Evolutionary conservation across 2,888 invertebrate species (phyloP).

Genomic region (Eurois occulta): DNA sequence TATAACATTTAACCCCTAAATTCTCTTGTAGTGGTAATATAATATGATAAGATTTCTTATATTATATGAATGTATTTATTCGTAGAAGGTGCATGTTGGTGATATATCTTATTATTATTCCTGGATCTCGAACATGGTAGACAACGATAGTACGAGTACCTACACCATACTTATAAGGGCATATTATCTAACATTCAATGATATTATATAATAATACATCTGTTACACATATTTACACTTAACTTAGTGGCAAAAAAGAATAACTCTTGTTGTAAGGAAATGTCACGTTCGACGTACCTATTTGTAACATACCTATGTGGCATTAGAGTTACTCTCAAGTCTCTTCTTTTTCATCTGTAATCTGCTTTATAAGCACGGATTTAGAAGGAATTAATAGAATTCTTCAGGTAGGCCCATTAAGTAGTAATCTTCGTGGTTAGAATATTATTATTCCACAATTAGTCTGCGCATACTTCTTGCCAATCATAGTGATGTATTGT

Average conservation of each 20-base stretch:
- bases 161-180: conserved; percentile 8
- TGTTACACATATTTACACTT: not conserved
- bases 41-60: conserved; percentile 15
- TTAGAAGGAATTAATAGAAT: not conserved
- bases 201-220: not conserved
- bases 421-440: not conserved
- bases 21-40: conserved; percentile 18
- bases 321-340: not conserved
- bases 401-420: not conserved
- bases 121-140: conserved; percentile 59
- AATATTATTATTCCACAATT: conserved; percentile 5
- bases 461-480: conserved; percentile 20
- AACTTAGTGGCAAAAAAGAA: not conserved
- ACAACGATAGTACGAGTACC: conserved; percentile 14
- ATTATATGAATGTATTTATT: conserved; percentile 29
- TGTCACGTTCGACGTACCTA: not conserved
- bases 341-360: not conserved
- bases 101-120: conserved; percentile 24
- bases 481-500: not conserved
- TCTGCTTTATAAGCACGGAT: not conserved
- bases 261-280: not conserved
- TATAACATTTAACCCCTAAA: conserved; percentile 11
- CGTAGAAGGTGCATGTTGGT: conserved; percentile 21
- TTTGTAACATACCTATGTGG: not conserved
- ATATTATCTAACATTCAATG: not conserved